phyloP scores from a whole-genome alignment of 2,888 invertebrate genomes.

The Synanthedon myopaeformis region DNA sequence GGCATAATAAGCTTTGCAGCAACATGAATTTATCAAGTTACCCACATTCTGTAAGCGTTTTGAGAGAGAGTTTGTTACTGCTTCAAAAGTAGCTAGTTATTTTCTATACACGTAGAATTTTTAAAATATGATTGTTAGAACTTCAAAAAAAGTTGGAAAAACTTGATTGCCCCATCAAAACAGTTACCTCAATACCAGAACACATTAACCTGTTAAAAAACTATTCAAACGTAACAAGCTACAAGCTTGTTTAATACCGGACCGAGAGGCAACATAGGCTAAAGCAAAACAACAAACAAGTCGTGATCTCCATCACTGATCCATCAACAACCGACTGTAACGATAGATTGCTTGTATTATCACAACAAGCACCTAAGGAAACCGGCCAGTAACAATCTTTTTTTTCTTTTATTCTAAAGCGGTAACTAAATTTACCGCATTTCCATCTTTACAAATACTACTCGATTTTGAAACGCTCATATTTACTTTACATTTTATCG shows the following conservation, averaged over 20 bases:
- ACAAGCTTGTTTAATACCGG: constrained; percentile 27
- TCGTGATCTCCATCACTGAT: constrained; percentile 63
- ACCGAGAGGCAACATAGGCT: constrained; percentile 44
- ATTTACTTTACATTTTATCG: constrained; percentile 25
- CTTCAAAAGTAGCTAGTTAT: too few species aligned
- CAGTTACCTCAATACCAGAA: background rate
- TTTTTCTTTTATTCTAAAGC: constrained; percentile 33
- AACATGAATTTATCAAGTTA: too few species aligned
- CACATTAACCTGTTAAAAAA: constrained; percentile 46
- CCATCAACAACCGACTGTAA: constrained; percentile 50
- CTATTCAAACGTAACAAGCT: constrained; percentile 58
- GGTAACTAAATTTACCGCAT: constrained; percentile 24
- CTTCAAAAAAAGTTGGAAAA: too few species aligned
- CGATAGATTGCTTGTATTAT: constrained; percentile 63
- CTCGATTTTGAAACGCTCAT: constrained; percentile 30
- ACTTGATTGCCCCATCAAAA: too few species aligned
- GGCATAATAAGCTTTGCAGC: too few species aligned
- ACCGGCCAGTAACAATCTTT: constrained; percentile 35
- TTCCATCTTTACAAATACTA: constrained; percentile 9
- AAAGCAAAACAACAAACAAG: constrained; percentile 57
- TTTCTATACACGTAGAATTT: too few species aligned
- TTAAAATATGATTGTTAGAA: too few species aligned
- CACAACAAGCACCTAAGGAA: constrained; percentile 46
- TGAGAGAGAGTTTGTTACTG: too few species aligned
- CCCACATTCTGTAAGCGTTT: too few species aligned